Base-by-base conservation (phyloP, 2,797 vertebrate species). In the Myotis daubentonii region DNA sequence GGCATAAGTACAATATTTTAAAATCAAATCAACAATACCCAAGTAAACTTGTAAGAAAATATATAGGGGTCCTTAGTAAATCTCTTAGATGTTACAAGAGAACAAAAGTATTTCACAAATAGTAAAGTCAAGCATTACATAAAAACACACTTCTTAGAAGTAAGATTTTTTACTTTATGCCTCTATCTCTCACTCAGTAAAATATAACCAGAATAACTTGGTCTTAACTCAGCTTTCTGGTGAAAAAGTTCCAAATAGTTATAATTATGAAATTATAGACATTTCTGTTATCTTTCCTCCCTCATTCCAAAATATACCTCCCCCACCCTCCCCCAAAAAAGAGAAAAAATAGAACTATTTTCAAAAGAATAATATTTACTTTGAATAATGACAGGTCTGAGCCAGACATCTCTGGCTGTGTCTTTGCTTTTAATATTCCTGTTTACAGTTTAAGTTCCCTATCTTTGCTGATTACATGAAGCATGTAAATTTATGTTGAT, bases 401-500 rank as follows among this genome's bases (percentile, higher is more conserved):
- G 68, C 23, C 68, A 65, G 89, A 78, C 65, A 55, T 19, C 28
- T 13, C 16, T 94, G 66, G 20, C 70, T 86, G 17, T 90, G 94
- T 92, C 38, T 75, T 94, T 76, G 78, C 72, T 79, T 86, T 57
- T 93, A 93, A 82, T 86, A 92, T 20, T 84, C 95, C 53, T 94
- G 20, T 88, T 97, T 96, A 81, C 51, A 85, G 28, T 85, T 30
- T 85, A 75, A 49, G 55, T 65, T 57, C 49, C 94, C 76, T 44
- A 17, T 62, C 95, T 96, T 93, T 93, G 53, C 68, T 98, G 97
- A 98, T 98, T 98, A 87, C 95, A 97, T 97, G 94, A 96, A 97
- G 96, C 91, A 98, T 96, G 95, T 94, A 97, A 97, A 98, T 97
- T 96, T 97, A 97, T 93, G 97, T 62, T 97, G 85, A 97, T 97